A percentile compares a stretch with the other conserved stretches of the same genome.
Evolutionary conservation across 2,113 vertebrate species (phyloP).

Genomic region (Pollachius pollachius): DNA sequence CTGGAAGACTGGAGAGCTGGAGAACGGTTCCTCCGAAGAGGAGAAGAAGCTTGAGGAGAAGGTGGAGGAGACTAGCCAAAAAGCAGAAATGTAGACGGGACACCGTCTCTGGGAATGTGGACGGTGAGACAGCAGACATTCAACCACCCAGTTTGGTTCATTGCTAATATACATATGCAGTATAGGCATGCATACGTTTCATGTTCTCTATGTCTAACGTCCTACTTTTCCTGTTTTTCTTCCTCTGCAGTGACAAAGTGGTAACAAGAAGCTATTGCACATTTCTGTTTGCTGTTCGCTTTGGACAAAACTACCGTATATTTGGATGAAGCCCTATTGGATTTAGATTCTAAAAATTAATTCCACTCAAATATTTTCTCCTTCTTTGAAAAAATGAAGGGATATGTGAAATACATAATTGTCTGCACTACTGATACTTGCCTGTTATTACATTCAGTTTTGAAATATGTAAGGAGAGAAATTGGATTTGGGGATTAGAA

Average conservation of each 20-base stretch:
- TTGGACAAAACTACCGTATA: constrained; percentile 36
- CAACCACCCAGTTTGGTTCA: background rate
- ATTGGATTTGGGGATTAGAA: background rate
- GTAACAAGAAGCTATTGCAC: constrained; percentile 66
- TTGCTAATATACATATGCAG: too few relatives aligned
- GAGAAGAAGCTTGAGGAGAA: constrained; percentile 90
- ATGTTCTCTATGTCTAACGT: background rate
- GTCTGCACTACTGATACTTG: constrained; percentile 65
- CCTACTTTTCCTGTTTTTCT: constrained; percentile 24
- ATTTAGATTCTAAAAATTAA: constrained; percentile 52
- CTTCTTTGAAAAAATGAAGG: constrained; percentile 24
- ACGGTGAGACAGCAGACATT: constrained; percentile 33
- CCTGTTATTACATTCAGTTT: constrained; percentile 2
- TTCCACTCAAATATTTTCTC: background rate
- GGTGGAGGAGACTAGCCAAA: constrained; percentile 94
- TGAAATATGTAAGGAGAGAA: background rate
- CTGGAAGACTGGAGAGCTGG: constrained; percentile 90
- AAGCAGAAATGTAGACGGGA: constrained; percentile 86
- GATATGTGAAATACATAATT: constrained; percentile 53
- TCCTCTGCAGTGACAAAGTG: constrained; percentile 50
- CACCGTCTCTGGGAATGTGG: constrained; percentile 52
- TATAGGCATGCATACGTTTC: background rate
- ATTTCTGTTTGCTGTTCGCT: constrained; percentile 60
- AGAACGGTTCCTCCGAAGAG: constrained; percentile 71
- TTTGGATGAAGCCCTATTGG: constrained; percentile 60